Evolutionary conservation across 2,113 vertebrate species (phyloP), one percentile per base, ranked within the genome.

Genomic region (Perccottus glenii): DNA sequence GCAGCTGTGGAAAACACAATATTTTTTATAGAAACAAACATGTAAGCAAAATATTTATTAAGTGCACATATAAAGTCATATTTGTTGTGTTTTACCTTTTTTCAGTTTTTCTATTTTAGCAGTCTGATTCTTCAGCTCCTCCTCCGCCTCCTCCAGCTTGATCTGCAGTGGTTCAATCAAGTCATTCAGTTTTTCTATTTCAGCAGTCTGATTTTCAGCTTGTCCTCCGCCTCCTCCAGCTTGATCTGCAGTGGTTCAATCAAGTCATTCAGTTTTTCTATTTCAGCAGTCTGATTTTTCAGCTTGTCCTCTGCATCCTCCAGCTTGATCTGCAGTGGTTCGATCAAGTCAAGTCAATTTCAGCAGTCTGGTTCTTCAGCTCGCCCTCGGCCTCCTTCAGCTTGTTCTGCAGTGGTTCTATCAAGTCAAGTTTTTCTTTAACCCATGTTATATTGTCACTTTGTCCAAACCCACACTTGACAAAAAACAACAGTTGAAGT

Each of bases 91-190:
- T 1, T 15, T 47, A 73, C 65, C 64, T 75, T 80, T 27, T 6
- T 53, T 76, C 53, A 83, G 58, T 47, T 4, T 11, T 32, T 70
- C 50, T 15, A 48, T 36, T 44, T 85, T 63, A 11, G 46, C 48
- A 35, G 36, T 67, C 73, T 80, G 66, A 16, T 16, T 19, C 4
- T 0, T 14, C 58, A 74, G 58, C 49, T 78, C 56, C 1, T 74
- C 60, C 0, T 44, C 45, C 3, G 74, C 75, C 0, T 9, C 40
- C 0, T 64, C 75, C 11, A 75, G 48, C 38, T 44, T 49, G 16
- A 40, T 15, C 14, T 71, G 46, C 14, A 74, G 15, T 27, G 57
- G 60, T 3, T 60, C 43, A 0, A 62, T 1, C 0, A 61, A 60
- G 9, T 6, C n/a, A 67, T 58, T 48, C 11, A 4, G 11, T 4